These are phyloP conservation scores for Drosophila tropicalis DNA, from an alignment of 1,140 invertebrate genomes.

Conservation along the genomic window DNA sequence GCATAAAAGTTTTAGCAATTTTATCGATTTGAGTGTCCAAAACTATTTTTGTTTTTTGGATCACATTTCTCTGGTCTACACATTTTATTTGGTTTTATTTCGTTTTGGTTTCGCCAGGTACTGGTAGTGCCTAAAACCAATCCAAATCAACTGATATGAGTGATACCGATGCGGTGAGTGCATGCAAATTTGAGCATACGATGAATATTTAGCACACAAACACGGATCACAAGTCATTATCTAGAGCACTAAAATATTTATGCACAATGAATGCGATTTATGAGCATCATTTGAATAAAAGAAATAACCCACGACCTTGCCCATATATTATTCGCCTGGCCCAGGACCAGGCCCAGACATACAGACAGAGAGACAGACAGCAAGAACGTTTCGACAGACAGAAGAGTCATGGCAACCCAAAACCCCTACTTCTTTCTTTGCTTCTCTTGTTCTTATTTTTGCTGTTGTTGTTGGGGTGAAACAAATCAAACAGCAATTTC, in stretches of 20 bases:
- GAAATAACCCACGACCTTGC: slow-evolving; percentile 54
- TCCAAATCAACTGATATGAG: slow-evolving; percentile 54
- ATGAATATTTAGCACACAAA: neutral
- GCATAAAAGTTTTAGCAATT: slow-evolving; percentile 52
- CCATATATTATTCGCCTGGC: slow-evolving; percentile 38
- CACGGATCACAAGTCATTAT: slow-evolving; percentile 2
- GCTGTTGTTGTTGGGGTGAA: slow-evolving; percentile 19
- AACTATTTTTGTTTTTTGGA: neutral
- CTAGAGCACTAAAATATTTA: slow-evolving; percentile 44
- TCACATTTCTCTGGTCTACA: neutral
- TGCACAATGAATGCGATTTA: slow-evolving; percentile 52
- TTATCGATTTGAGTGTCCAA: slow-evolving; percentile 60
- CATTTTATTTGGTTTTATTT: slow-evolving; percentile 4
- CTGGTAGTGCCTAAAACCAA: slow-evolving; percentile 54
- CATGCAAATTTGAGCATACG: neutral
- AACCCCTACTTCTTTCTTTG: slow-evolving; percentile 54
- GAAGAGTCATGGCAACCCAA: slow-evolving; percentile 11
- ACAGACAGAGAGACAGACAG: too few species aligned
- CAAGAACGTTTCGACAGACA: slow-evolving; percentile 3
- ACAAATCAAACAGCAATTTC: slow-evolving; percentile 76
- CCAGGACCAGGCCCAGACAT: slow-evolving; percentile 33
- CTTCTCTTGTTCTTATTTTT: too few species aligned
- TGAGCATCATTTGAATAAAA: slow-evolving; percentile 46
- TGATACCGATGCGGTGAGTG: slow-evolving; percentile 79
- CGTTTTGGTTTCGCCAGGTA: neutral